Evolutionary conservation across 2,113 vertebrate genomes (phyloP).

Genomic region (Nothoprocta perdicaria): DNA sequence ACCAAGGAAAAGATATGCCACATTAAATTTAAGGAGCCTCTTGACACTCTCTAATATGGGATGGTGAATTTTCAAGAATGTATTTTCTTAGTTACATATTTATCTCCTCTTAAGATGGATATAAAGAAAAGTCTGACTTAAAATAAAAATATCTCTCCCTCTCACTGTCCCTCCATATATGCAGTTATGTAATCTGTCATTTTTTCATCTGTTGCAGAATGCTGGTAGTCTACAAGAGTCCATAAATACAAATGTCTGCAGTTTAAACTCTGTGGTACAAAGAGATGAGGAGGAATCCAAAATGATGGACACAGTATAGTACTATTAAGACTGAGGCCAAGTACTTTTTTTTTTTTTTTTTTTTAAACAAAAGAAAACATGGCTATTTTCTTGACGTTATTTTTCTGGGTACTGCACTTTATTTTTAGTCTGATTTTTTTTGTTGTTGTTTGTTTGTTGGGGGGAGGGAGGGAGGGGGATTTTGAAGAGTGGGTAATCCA

Average conservation of each 20-base stretch:
- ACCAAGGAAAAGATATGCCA: background rate
- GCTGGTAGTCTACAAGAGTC: constrained; percentile 83
- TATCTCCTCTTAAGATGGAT: background rate
- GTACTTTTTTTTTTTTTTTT: constrained; percentile 22
- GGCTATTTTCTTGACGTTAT: constrained; percentile 83
- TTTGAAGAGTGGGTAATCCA: constrained; percentile 71
- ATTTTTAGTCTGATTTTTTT: constrained; percentile 78
- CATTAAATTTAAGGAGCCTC: background rate
- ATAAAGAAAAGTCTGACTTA: background rate
- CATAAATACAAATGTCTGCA: constrained; percentile 82
- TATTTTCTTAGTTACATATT: background rate
- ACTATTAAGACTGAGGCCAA: constrained; percentile 73
- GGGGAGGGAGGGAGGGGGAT: background rate
- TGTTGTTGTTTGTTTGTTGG: constrained; percentile 13
- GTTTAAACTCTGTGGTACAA: constrained; percentile 79
- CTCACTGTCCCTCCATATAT: background rate
- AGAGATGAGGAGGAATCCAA: constrained; percentile 92
- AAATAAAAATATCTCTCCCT: background rate
- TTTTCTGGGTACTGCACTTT: constrained; percentile 96
- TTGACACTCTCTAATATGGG: background rate
- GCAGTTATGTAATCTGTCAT: background rate
- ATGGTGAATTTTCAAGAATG: background rate
- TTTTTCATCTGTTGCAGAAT: constrained; percentile 78
- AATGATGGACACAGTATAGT: constrained; percentile 95
- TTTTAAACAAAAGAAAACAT: constrained; percentile 73